Base-by-base conservation (phyloP, 2,113 vertebrate genomes). In the Syngnathus floridae region DNA sequence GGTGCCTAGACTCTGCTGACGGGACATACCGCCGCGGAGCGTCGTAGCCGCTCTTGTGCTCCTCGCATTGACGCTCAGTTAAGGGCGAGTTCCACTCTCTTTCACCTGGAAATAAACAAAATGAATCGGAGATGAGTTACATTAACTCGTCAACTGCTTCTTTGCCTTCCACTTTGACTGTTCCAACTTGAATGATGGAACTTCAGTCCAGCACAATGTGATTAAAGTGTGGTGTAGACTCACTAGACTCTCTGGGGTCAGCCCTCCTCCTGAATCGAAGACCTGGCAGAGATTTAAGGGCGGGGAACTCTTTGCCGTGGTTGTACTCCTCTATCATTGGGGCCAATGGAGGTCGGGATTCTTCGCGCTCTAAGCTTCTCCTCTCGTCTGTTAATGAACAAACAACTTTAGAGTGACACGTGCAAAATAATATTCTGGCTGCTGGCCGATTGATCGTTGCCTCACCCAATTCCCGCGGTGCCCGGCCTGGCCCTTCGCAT, bases 11-110 rank as follows among this genome's bases (percentile, higher is more conserved):
- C 81, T 85, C 82, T 0, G 49, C 56, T 0, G 76, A 16, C 1
- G 62, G 66, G 7, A 77, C 89, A 75, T 92, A 93, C 65, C 93
- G 89, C 56, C 91, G 90, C 35, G 93, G 94, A 4, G 90, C 87
- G 59, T 94, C 93, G 3, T 92, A 90, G 59, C 90, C 84, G 13
- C 91, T 92, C 67, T 88, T 87, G 58, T 87, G 81, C 73, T 92
- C 93, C 45, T 94, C 93, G 1, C 75, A 77, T 46, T 86, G 86
- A 0, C 85, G 82, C 73, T 89, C 88, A 0, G 76, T 87, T 61
- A 89, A 79, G 0, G 88, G 88, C 0, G 88, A 89, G 21, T 51
- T 89, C 85, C 86, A 87, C 77, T 88, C 86, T 1, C 85, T 36
- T 51, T 89, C 88, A 54, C 67, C 86, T 88, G 76, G 43, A 74